Evolutionary conservation across 2,113 vertebrate genomes (phyloP), one percentile per base, ranked within the genome.

Genomic region (Gulo gulo): DNA sequence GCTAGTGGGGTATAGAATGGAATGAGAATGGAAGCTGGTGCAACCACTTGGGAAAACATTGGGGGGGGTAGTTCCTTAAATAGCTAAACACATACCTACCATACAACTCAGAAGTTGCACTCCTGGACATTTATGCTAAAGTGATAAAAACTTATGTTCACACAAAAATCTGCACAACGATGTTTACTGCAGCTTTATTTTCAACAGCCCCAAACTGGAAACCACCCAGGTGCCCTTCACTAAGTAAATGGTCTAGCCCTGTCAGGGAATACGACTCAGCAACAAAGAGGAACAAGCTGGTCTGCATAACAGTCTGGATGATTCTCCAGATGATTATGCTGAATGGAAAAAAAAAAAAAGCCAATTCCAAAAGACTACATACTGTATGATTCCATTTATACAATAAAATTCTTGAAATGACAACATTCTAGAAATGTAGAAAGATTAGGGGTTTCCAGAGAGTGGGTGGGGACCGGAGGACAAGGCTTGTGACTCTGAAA

Each of bases 101-200:
- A 34, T 42, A 29, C 23, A 55, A 55, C 26, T 18, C 5, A 65
- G 12, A 26, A 31, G 2, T 11, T 79, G 6, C 14, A 34, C 20
- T 29, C 13, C 16, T 45, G 59, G 29, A 50, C 26, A 74, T 29
- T 42, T 89, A 42, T 85, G 24, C 23, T 18, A 88, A 71, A 71
- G 81, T 78, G 76, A 78, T 45, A 31, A 79, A 36, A 92, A 82
- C 20, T 34, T 18, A 9, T 18, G 8, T 73, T 52, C 23, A 88
- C 31, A 31, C 26, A 86, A n/a, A 86, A 73, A 16, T 52, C 29
- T 87, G 4, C 20, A 55, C 9, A 20, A 9, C 15, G 4, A 55
- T 87, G 57, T 57, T 91, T 61, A 39, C 13, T 52, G 45, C 8
- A 88, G 36, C 39, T 74, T 79, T 52, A 61, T 94, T 97, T 47